Percentiles rank a stretch among this genome's conserved stretches.
phyloP scores from a whole-genome alignment of 2,113 vertebrate genomes.

The Steatornis caripensis region DNA sequence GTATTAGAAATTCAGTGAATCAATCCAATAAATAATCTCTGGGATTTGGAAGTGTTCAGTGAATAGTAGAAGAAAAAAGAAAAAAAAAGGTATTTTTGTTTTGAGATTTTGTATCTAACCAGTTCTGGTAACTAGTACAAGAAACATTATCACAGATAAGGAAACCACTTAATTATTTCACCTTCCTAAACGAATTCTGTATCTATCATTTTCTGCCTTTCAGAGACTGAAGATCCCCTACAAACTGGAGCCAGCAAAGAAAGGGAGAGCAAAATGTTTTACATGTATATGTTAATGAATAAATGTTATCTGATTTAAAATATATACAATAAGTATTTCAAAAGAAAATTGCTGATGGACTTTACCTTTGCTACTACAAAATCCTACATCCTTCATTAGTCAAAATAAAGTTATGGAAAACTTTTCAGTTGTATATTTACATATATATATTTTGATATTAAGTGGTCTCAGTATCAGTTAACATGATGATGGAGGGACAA shows the following conservation, averaged over 20 bases:
- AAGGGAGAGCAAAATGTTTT: neutral
- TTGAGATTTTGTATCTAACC: neutral
- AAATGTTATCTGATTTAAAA: neutral
- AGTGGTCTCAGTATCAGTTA: neutral
- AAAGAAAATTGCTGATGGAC: neutral
- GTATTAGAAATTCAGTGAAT: neutral
- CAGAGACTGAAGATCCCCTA: neutral
- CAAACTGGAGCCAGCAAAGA: neutral
- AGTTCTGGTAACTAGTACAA: neutral
- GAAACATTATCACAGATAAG: neutral
- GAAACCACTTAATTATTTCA: neutral
- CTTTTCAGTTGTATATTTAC: neutral
- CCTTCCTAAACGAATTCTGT: neutral
- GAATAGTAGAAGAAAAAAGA: neutral
- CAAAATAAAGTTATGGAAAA: neutral
- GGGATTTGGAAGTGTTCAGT: neutral
- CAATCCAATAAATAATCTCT: neutral
- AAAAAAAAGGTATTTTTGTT: neutral
- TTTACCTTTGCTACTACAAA: neutral
- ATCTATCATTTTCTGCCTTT: neutral
- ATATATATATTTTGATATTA: neutral
- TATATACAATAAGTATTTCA: neutral
- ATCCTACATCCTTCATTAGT: neutral
- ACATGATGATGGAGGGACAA: neutral
- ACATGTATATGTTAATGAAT: neutral